A percentile compares a stretch with the other conserved stretches of the same genome.
These are phyloP conservation scores for Thamnophis elegans DNA, from an alignment of 2,797 vertebrate species.

Conservation along the genomic window DNA sequence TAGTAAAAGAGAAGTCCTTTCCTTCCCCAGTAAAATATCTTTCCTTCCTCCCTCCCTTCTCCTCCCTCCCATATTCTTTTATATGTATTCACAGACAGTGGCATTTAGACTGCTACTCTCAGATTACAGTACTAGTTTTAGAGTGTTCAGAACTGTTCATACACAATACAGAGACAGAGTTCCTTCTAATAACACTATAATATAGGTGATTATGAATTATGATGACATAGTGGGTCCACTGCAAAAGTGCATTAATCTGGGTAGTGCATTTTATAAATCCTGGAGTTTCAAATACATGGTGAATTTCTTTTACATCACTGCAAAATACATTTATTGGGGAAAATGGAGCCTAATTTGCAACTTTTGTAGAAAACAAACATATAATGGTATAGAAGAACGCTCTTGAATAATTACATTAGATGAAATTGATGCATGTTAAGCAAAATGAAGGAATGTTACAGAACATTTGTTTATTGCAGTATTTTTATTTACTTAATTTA, in stretches of 20 bases:
- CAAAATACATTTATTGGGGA: background rate
- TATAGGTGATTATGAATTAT: background rate
- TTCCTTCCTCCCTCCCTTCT: background rate
- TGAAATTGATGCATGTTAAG: background rate
- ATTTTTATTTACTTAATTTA: background rate
- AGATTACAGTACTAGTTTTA: background rate
- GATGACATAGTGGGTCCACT: background rate
- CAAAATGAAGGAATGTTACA: background rate
- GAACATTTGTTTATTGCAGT: background rate
- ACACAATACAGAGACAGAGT: background rate
- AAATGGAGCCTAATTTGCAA: background rate
- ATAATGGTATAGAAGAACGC: background rate
- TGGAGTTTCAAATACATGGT: background rate
- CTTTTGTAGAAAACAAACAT: background rate
- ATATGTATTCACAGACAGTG: background rate
- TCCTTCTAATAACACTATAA: background rate
- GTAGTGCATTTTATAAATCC: background rate
- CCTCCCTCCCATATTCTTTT: background rate
- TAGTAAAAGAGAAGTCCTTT: background rate
- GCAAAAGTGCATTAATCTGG: background rate
- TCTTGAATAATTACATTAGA: background rate
- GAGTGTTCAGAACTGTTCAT: background rate
- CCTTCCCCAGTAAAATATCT: background rate
- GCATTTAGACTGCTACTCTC: background rate
- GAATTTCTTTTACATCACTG: background rate